Base-by-base conservation (phyloP, 2,888 invertebrate species). In the Drosophila tanythrix region DNA sequence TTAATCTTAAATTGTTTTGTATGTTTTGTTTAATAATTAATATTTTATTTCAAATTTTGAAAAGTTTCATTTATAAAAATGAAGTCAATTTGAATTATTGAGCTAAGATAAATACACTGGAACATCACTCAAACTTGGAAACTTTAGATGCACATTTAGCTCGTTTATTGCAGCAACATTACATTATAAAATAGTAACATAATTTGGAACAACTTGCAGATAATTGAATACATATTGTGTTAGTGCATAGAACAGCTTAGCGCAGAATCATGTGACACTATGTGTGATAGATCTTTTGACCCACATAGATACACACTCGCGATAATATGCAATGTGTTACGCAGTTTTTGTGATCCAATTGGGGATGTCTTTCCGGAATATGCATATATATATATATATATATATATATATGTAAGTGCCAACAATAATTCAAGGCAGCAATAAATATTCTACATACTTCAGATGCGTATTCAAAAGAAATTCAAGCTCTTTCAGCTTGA, bases 381-480 rank as follows among this genome's bases (percentile, higher is more conserved):
- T 35, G 21, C 21, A 38, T 38, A 7, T 38, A 38, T 43, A 25
- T 18, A 10, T 27, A 38, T 38, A 7, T 38, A 38, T 43, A 25
- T 18, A 10, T 27, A 18, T 10, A 50, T 3, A 27, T 25, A 33
- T 51, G 33, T 48, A 33, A 53, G 36, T 46, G 56, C 10, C 27
- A 29, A 59, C 53, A 50, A 35, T 33, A 53, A 55, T 25, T 43
- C 48, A 18, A 35, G 31, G 63, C 50, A 25, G 63, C 52, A 62
- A 77, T 70, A 77, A 78, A 75, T 71, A 74, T 65, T 66, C 38
- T 18, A 66, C 53, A 74, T 60, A 59, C 51, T 68, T 51, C n/a
- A 50, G 43, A 52, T 59, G 63, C 27, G 58, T 77, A 65, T 46
- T n/a, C 36, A 46, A 52, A 64, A 69, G 80, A 83, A 83, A 86